Evolutionary conservation across 2,797 vertebrate species (phyloP).

Genomic region (Phalloptychus januarius): DNA sequence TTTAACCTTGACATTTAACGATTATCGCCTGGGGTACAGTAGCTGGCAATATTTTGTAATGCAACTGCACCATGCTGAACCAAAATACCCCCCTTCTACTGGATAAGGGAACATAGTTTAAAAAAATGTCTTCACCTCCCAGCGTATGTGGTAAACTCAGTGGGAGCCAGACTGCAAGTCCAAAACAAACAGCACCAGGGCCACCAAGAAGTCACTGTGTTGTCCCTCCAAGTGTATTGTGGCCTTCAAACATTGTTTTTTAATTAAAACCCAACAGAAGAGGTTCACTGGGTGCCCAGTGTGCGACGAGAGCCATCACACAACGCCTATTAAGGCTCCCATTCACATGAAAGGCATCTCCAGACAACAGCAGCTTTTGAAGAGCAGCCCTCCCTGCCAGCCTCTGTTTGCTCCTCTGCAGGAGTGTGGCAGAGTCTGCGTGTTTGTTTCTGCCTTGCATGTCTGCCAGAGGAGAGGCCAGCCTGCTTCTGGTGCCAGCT

Average conservation of each 20-base stretch:
- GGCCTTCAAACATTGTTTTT: constrained; percentile 71
- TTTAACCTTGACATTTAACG: background rate
- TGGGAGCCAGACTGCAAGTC: constrained; percentile 63
- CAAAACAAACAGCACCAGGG: constrained; percentile 67
- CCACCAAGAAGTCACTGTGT: constrained; percentile 68
- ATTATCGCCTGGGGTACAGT: background rate
- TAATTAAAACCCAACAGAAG: constrained; percentile 75
- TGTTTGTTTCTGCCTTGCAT: constrained; percentile 47
- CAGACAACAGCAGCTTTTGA: constrained; percentile 77
- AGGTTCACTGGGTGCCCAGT: constrained; percentile 67
- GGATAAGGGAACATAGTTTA: constrained; percentile 38
- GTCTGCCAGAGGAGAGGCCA: constrained; percentile 65
- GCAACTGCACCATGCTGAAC: constrained; percentile 8
- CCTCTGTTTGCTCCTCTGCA: constrained; percentile 73
- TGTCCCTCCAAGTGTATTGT: constrained; percentile 67
- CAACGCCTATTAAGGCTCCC: constrained; percentile 71
- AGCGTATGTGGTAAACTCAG: constrained; percentile 59
- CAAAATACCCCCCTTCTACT: background rate
- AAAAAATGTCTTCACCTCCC: constrained; percentile 50
- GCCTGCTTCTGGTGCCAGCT: constrained; percentile 66
- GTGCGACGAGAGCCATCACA: constrained; percentile 62
- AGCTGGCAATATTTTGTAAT: background rate
- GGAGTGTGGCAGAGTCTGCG: constrained; percentile 67
- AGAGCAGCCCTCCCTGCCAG: constrained; percentile 68
- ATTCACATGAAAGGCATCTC: constrained; percentile 75